Evolutionary conservation across 2,888 invertebrate genomes (phyloP).

Genomic region (Muscina levida): DNA sequence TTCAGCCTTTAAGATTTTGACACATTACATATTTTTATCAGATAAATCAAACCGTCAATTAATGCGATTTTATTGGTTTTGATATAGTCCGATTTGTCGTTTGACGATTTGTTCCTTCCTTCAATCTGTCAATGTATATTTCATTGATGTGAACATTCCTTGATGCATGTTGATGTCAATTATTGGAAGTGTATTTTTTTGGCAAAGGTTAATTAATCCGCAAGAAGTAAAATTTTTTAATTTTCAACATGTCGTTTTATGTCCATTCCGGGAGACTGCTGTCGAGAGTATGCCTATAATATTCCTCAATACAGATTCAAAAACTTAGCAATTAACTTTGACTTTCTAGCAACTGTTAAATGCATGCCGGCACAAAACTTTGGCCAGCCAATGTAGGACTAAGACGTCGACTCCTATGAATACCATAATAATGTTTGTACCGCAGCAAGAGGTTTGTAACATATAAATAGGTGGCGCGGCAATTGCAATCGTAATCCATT

Average conservation of each 20-base stretch:
- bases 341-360: conserved; percentile 51
- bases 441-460: conserved; percentile 94
- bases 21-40: no score
- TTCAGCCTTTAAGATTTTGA: no score
- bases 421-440: conserved; percentile 97
- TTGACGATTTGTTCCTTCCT: no score
- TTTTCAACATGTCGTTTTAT: conserved; percentile 56
- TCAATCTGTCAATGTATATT: no score
- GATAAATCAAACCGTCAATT: no score
- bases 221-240: conserved; percentile 31
- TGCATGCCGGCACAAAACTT: conserved; percentile 55
- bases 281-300: conserved; percentile 43
- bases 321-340: neutral
- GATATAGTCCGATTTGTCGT: no score
- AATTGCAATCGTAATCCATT: no score
- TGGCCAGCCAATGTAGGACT: conserved; percentile 66
- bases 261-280: conserved; percentile 54
- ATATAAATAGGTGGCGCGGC: neutral
- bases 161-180: no score
- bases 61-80: no score
- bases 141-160: no score
- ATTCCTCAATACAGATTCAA: neutral
- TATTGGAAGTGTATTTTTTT: no score
- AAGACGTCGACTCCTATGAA: conserved; percentile 88
- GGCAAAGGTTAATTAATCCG: conserved; percentile 45